Evolutionary conservation across 1,140 invertebrate genomes (phyloP), one percentile per base, ranked within the genome.

Genomic region (Hypothenemus hampei): DNA sequence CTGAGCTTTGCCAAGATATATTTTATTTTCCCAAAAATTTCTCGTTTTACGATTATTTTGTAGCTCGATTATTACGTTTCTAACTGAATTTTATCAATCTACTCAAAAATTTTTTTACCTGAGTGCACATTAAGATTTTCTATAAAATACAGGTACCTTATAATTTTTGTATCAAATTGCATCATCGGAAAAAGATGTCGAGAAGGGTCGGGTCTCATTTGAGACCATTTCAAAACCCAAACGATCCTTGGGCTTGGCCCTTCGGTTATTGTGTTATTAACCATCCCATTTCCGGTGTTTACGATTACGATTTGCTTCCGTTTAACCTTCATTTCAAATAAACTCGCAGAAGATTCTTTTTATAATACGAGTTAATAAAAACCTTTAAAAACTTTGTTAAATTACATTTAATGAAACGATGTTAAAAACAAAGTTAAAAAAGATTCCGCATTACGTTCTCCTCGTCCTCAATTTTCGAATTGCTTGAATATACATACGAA

Each of bases 251-350:
- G 39, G 39, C 39, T 22, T 22, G 39, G 39, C 39, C 39, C 36
- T 21, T 41, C 22, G 13, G 2, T 19, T 16, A 41, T 41, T 41
- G 39, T 41, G n/a, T 41, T 41, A 41, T 41, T 41, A 20, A 8
- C 39, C 39, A 41, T 41, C 39, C 39, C 39, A 41, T 22, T 19
- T 41, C 39, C 39, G 20, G 39, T 41, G 39, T 41, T 41, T 41
- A 41, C 39, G 39, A 21, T 41, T 13, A 18, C 22, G 39, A 19
- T 41, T 41, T 41, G 39, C 39, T 41, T 41, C 39, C 39, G 39
- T 41, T 41, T 41, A 21, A 13, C 39, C 39, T 41, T 21, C 18
- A 41, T 41, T 41, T 41, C 22, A 41, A 41, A 41, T 22, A n/a
- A n/a, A n/a, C n/a, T n/a, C n/a, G n/a, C n/a, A n/a, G n/a, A n/a